Evolutionary conservation across 2,797 vertebrate species (phyloP).

Genomic region (Saxicola maurus): DNA sequence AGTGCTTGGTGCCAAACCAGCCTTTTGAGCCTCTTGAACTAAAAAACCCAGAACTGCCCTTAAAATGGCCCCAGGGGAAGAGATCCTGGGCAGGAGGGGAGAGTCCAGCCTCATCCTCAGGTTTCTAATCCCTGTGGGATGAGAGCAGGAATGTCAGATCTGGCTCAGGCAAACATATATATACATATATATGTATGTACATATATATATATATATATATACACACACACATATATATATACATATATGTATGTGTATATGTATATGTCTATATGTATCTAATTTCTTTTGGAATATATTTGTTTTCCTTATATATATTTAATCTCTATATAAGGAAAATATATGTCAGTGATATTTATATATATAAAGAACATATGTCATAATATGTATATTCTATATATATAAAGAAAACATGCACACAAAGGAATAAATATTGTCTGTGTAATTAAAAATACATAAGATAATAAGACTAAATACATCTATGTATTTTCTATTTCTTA

Average conservation of each 20-base stretch:
- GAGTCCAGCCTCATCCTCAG: neutral
- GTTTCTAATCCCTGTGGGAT: neutral
- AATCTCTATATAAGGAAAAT: neutral
- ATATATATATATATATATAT: too few species aligned
- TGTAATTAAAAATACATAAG: neutral
- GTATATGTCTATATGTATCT: neutral
- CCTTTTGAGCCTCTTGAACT: neutral
- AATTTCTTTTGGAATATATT: neutral
- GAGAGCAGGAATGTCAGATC: rapidly evolving
- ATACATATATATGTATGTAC: neutral
- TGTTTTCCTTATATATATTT: neutral
- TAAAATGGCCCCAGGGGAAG: rapidly evolving
- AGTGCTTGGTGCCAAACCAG: neutral
- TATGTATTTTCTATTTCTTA: neutral
- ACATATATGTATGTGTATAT: neutral
- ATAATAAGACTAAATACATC: neutral
- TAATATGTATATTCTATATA: neutral
- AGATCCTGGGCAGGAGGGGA: neutral
- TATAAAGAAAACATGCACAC: neutral
- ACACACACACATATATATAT: too few species aligned
- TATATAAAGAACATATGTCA: neutral
- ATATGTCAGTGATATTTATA: neutral
- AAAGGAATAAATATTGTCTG: neutral
- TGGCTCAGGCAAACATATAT: neutral
- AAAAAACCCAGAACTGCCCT: neutral